Percentiles rank a stretch among this genome's conserved stretches.
Conservation (phyloP, 1,140 invertebrate genomes). For the Zophobas morio region DNA sequence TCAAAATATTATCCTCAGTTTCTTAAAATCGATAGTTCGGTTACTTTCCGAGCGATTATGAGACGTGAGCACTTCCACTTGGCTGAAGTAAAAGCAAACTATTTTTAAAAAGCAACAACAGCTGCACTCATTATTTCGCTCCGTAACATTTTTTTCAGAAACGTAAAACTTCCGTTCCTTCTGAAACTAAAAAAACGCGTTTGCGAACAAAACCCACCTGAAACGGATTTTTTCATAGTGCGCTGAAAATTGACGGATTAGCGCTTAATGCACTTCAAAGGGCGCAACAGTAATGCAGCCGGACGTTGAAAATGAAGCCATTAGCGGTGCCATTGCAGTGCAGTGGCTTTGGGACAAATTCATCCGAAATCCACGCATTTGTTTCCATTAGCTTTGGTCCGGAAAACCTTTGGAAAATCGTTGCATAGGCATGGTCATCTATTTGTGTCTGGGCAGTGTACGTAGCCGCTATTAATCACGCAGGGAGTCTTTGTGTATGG, state of each 20-base stretch:
- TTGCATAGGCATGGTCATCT: too few species aligned
- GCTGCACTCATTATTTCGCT: conserved; percentile 10
- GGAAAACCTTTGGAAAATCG: too few species aligned
- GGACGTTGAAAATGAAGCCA: not conserved
- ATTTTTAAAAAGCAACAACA: conserved; percentile 21
- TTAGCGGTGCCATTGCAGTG: not conserved
- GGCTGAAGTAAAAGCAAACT: not conserved
- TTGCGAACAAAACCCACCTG: too few species aligned
- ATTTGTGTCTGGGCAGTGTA: too few species aligned
- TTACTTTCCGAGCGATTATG: conserved; percentile 1
- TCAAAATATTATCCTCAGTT: too few species aligned
- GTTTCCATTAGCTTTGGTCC: too few species aligned
- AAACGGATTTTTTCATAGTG: not conserved
- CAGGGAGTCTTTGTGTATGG: too few species aligned
- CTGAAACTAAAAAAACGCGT: too few species aligned
- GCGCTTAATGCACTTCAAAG: not conserved
- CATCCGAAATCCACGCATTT: not conserved
- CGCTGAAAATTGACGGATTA: not conserved
- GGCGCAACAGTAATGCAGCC: not conserved
- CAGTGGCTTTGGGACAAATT: not conserved
- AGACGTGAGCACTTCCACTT: not conserved
- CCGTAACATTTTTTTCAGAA: not conserved
- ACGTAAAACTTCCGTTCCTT: not conserved
- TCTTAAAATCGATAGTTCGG: too few species aligned
- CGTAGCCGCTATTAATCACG: too few species aligned